phyloP scores from a whole-genome alignment of 2,888 invertebrate species.

The Pandemis cinnamomeana region DNA sequence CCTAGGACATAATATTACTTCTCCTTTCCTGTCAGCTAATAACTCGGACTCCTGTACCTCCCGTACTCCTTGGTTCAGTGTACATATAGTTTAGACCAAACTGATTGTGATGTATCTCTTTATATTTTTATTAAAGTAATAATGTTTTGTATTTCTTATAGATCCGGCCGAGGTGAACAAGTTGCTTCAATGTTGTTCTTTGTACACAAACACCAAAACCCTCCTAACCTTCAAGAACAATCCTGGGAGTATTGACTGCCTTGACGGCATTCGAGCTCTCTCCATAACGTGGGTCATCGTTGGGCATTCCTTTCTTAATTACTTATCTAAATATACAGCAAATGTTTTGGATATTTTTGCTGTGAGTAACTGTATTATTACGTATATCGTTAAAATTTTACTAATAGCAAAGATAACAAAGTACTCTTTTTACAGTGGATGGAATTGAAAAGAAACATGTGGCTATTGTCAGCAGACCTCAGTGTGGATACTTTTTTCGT shows the following conservation, averaged over 20 bases:
- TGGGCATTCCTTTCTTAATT: background rate
- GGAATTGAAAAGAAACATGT: background rate
- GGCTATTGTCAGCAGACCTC: constrained; percentile 25
- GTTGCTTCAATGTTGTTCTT: background rate
- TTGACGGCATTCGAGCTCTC: background rate
- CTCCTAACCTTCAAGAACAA: background rate
- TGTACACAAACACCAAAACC: constrained; percentile 1
- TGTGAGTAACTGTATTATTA: background rate
- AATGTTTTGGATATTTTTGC: background rate
- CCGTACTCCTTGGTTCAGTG: no score
- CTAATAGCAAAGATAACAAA: no score
- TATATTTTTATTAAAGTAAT: background rate
- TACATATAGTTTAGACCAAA: no score
- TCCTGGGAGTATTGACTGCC: background rate
- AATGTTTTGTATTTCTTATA: background rate
- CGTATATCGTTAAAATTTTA: no score
- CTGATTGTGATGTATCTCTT: no score
- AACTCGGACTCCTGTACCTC: no score
- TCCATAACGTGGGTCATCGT: background rate
- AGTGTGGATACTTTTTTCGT: constrained; percentile 43
- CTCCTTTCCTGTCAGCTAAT: no score
- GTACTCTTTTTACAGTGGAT: background rate
- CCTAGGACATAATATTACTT: no score
- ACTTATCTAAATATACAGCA: background rate
- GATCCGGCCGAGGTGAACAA: background rate